Base-by-base conservation (phyloP, 2,113 vertebrate genomes). In the Pelusios castaneus region DNA sequence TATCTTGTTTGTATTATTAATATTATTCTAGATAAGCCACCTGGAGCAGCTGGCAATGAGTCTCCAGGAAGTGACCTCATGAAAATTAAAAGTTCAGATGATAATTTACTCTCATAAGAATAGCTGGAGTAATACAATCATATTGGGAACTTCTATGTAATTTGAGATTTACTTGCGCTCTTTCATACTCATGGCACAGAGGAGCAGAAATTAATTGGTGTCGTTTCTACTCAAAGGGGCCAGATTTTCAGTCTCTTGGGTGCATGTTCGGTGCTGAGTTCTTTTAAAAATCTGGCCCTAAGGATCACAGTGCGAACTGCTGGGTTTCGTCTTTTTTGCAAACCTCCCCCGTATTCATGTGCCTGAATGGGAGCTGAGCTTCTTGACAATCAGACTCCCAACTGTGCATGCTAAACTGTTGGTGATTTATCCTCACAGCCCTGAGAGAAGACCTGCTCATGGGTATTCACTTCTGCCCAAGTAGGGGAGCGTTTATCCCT, bases 51-150 rank as follows among this genome's bases (percentile, higher is more conserved):
- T 43, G 86, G 93, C 93, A 89, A 94, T 93, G 86, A 81, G 87
- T 90, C 58, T 85, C 91, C 83, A 93, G 94, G 94, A 86, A 93
- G 93, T 96, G 96, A 95, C 96, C 97, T 96, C 95, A 91, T 95
- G 95, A 90, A 95, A 94, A 96, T 95, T 95, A 96, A 90, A 95
- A 92, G 97, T 95, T 96, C 96, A 95, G 96, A 38, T 13, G 14
- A 79, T 94, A 87, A 95, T 90, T 91, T 95, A 93, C 90, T 94
- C 87, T 80, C 81, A 88, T 86, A 91, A 88, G 95, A 97, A 92
- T 91, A 95, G 95, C 96, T 92, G 93, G 92, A 92, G 87, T 91
- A 90, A 60, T 90, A 47, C 77, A 89, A 85, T 49, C 82, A 75
- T 38, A 14, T 89, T 94, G 89, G 88, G 88, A 91, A 95, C 92